Evolutionary conservation across 35 echinoderm and acorn worm species (phyloP).

Genomic region (Hemicentrotus pulcherrimus): DNA sequence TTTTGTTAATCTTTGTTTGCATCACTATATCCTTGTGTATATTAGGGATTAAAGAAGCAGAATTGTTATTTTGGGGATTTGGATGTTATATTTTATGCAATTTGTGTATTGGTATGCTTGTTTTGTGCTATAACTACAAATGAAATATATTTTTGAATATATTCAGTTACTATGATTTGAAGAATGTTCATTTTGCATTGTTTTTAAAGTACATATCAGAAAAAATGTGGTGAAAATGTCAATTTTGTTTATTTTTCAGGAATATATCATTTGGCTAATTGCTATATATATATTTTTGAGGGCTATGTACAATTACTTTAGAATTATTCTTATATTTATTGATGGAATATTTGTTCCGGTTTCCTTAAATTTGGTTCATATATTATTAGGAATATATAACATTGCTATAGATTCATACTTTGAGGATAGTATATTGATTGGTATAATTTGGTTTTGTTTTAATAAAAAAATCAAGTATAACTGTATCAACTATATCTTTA

Average conservation of each 20-base stretch:
- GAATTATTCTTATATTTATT: not conserved
- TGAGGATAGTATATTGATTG: not conserved
- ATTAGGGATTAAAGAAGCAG: too few species aligned
- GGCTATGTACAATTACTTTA: too few species aligned
- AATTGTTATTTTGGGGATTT: not conserved
- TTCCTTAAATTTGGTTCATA: not conserved
- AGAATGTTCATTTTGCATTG: not conserved
- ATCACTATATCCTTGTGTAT: not conserved
- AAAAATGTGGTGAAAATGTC: not conserved
- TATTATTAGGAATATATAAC: not conserved
- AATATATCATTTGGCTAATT: not conserved
- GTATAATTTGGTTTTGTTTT: not conserved
- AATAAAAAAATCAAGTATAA: not conserved
- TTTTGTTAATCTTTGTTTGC: not conserved
- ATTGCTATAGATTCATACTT: not conserved
- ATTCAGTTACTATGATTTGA: not conserved
- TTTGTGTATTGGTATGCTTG: not conserved
- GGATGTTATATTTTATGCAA: not conserved
- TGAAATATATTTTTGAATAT: conserved; percentile 12
- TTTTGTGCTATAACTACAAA: not conserved
- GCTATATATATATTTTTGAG: too few species aligned
- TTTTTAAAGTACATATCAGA: not conserved
- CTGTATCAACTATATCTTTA: not conserved
- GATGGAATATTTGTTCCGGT: not conserved
- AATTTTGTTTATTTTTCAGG: not conserved